phyloP scores from a whole-genome alignment of 2,888 invertebrate genomes.

The Microctonus brassicae region DNA sequence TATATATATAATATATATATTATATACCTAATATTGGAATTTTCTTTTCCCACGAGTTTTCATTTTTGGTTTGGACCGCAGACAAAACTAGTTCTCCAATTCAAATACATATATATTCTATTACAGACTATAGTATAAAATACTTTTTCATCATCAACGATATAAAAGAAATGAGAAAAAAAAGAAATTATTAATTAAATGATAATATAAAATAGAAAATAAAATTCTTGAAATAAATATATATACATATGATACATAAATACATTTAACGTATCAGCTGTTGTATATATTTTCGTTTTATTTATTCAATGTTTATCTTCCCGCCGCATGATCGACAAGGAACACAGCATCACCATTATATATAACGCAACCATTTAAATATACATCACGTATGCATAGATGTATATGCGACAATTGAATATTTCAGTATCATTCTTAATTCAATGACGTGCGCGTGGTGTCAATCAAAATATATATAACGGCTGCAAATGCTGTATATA shows the following conservation, averaged over 20 bases:
- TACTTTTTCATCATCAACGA: neutral
- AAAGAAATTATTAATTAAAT: neutral
- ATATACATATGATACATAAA: too few relatives aligned
- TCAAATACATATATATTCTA: too few relatives aligned
- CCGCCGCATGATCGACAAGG: slow-evolving; percentile 40
- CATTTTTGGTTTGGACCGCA: neutral
- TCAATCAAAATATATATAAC: too few relatives aligned
- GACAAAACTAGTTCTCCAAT: neutral
- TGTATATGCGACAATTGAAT: neutral
- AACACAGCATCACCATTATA: slow-evolving; percentile 49
- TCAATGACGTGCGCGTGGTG: neutral
- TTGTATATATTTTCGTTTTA: too few relatives aligned
- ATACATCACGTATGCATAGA: neutral
- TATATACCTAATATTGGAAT: neutral
- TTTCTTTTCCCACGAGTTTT: neutral
- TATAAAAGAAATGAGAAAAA: neutral
- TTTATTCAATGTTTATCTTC: too few relatives aligned
- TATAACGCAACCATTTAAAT: slow-evolving; percentile 35
- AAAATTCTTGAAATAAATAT: too few relatives aligned
- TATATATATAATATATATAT: too few relatives aligned
- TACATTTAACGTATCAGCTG: too few relatives aligned
- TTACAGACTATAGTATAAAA: too few relatives aligned
- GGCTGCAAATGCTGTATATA: too few relatives aligned
- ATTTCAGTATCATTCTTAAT: neutral
- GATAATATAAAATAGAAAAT: slow-evolving; percentile 17